A percentile compares a stretch with the other conserved stretches of the same genome.
Evolutionary conservation across 2,797 vertebrate genomes (phyloP).

Genomic region (Parambassis ranga): DNA sequence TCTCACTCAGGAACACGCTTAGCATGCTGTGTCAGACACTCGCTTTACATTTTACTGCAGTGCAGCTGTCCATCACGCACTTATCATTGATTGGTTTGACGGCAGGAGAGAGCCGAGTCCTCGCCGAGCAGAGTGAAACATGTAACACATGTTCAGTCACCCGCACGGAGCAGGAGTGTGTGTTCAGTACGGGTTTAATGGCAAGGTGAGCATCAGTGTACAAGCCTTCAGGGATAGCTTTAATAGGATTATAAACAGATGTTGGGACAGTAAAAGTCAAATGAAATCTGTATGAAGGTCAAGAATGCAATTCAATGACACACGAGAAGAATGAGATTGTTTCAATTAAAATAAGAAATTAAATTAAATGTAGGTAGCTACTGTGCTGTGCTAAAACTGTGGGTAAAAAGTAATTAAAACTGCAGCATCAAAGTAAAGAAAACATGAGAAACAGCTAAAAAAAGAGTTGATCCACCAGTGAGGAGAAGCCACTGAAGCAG

Average conservation of each 20-base stretch:
- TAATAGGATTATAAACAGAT: slow-evolving; percentile 29
- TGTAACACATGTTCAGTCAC: slow-evolving; percentile 4
- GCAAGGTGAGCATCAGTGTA: not conserved
- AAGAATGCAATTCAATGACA: not conserved
- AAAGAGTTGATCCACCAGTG: too few species aligned
- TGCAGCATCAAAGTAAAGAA: too few species aligned
- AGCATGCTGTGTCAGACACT: not conserved
- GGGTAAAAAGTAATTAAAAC: too few species aligned
- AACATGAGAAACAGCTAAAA: too few species aligned
- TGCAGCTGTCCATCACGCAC: slow-evolving; percentile 8
- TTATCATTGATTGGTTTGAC: slow-evolving; percentile 24
- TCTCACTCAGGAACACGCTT: not conserved
- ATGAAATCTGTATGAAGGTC: slow-evolving; percentile 7
- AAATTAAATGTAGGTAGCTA: too few species aligned
- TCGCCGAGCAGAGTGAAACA: slow-evolving; percentile 19
- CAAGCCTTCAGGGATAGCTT: not conserved
- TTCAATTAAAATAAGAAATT: too few species aligned
- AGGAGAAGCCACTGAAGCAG: too few species aligned
- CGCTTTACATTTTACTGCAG: slow-evolving; percentile 4
- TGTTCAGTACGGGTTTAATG: slow-evolving; percentile 26
- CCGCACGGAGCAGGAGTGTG: not conserved
- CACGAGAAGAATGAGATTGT: too few species aligned
- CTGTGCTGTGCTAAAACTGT: too few species aligned
- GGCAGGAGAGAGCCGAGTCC: not conserved
- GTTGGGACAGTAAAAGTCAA: slow-evolving; percentile 3